phyloP scores from a whole-genome alignment of 1,140 invertebrate genomes.

The Drosophila ambigua region DNA sequence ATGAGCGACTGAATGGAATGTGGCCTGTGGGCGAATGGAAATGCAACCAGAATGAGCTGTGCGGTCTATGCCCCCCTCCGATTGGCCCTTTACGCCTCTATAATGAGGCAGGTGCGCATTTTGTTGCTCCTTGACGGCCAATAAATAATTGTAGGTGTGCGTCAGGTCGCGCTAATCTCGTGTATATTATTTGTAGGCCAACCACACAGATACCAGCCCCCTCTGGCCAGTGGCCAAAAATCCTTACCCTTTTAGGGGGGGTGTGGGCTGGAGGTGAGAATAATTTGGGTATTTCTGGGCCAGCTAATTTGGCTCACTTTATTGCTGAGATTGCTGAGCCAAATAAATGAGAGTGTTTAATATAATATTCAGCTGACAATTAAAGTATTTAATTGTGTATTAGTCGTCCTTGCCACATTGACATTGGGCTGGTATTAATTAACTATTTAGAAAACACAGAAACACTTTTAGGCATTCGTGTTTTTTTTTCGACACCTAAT shows the following conservation, averaged over 20 bases:
- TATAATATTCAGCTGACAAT: constrained; percentile 10
- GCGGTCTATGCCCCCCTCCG: not conserved
- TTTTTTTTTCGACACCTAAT: constrained; percentile 16
- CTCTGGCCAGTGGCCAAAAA: constrained; percentile 12
- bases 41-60: constrained; percentile 27
- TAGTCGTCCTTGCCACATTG: not conserved
- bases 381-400: constrained; percentile 5
- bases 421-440: not conserved
- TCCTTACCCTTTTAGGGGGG: constrained; percentile 11
- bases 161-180: constrained; percentile 34
- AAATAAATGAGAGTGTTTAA: constrained; percentile 26
- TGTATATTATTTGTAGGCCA: constrained; percentile 25
- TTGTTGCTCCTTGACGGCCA: constrained; percentile 34
- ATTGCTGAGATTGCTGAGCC: constrained; percentile 23
- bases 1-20: constrained; percentile 51
- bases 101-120: constrained; percentile 49
- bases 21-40: constrained; percentile 34
- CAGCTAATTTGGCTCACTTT: constrained; percentile 5
- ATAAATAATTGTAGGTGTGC: constrained; percentile 65
- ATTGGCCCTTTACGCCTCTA: constrained; percentile 51
- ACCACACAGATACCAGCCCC: not conserved
- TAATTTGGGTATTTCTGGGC: constrained; percentile 20
- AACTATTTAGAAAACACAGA: not conserved
- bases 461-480: constrained; percentile 13
- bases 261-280: too few species aligned